Conservation (phyloP, 2,888 invertebrate genomes). For the Crioceris asparagi region DNA sequence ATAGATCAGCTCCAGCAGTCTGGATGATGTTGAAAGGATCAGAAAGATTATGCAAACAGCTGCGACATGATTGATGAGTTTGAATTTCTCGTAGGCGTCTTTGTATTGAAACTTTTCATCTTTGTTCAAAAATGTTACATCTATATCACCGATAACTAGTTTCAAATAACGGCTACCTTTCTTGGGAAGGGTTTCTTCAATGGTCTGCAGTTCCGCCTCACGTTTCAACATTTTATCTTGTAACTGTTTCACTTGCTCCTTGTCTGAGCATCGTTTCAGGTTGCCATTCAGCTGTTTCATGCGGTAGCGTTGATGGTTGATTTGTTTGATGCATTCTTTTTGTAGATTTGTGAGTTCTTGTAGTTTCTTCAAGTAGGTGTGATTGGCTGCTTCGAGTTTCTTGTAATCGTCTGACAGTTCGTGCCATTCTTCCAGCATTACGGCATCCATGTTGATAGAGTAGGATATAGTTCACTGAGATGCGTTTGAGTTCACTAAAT, state of each 20-base stretch:
- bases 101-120: constrained; percentile 85
- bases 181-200: constrained; percentile 83
- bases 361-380: constrained; percentile 68
- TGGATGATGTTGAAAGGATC: constrained; percentile 44
- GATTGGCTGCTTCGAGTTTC: constrained; percentile 54
- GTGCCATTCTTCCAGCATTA: constrained; percentile 20
- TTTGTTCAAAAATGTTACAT: constrained; percentile 91
- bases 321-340: constrained; percentile 71
- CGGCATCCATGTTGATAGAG: background rate
- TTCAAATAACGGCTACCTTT: constrained; percentile 78
- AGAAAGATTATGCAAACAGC: constrained; percentile 72
- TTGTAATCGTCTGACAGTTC: constrained; percentile 24
- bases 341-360: constrained; percentile 73
- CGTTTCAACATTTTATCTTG: constrained; percentile 57
- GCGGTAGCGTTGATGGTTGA: constrained; percentile 82
- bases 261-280: constrained; percentile 5
- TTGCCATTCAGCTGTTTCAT: constrained; percentile 35
- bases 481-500: no score
- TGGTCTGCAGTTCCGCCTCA: constrained; percentile 73
- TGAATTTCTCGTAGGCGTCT: constrained; percentile 97
- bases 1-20: constrained; percentile 72
- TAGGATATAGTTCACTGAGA: no score
- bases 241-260: constrained; percentile 8
- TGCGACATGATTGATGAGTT: constrained; percentile 82
- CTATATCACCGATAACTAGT: constrained; percentile 90